Evolutionary conservation across 2,797 vertebrate genomes (phyloP), one percentile per base, ranked within the genome.

Genomic region (Anabacerthia variegaticeps): DNA sequence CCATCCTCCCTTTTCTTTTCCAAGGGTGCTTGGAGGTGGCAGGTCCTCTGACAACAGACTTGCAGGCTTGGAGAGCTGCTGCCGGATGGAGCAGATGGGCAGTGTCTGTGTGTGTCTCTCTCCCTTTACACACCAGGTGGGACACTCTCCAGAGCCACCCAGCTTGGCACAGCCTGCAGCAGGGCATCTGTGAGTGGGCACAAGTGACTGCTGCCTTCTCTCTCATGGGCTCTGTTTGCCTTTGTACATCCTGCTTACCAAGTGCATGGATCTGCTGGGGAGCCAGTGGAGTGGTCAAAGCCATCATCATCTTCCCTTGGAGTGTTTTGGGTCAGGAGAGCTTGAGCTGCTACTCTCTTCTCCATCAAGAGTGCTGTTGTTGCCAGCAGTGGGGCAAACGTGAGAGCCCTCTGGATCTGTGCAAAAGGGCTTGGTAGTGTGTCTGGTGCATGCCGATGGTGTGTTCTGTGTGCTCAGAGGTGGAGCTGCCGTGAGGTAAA

Each of bases 361-460:
- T 5, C 43, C 0, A 0, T 55, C 55, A 56, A 14, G n/a, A 74
- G 30, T 36, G 9, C 0, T 1, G 81, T 65, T 65, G 22, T 76
- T 73, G 46, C 48, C 34, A 41, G 46, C 43, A 12, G 16, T 9
- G 55, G 10, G 46, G 55, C 51, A 61, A 78, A 52, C 17, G 26
- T 68, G 56, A 20, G 46, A 79, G 41, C 16, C 19, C 19, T 22
- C 43, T 52, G 28, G 18, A 15, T 52, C 22, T 63, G 24, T 39
- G 41, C 26, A 22, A 0, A 84, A 85, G 75, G 28, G 12, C 37
- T 75, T 69, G 69, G 41, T 74, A 77, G 24, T 39, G 14, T 51
- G 51, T 23, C 51, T 43, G 30, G 27, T 66, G 52, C 14, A 6
- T 0, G 7, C 58, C 66, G 69, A n/a, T 74, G 81, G 21, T 39